Percentiles rank a stretch among this genome's conserved stretches.
phyloP scores from a whole-genome alignment of 37 sponge, comb jelly and placozoan species.

The Crambe crambe region DNA sequence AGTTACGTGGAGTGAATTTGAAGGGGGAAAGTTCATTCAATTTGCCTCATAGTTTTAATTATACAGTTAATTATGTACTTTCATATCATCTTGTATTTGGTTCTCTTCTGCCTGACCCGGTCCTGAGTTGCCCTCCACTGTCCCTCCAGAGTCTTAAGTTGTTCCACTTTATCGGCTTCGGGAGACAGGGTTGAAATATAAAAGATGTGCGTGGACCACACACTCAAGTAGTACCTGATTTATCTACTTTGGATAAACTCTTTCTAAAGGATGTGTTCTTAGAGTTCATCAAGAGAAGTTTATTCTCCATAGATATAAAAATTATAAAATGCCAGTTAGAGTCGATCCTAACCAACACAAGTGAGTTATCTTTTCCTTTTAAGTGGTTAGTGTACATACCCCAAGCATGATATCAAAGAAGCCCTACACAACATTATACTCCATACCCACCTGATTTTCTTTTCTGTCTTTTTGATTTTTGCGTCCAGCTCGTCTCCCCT shows the following conservation, averaged over 20 bases:
- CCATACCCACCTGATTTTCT: slow-evolving; percentile 81
- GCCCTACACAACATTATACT: no score
- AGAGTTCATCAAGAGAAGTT: slow-evolving; percentile 83
- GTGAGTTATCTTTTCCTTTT: no score
- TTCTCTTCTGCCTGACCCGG: slow-evolving; percentile 81
- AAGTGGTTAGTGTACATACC: no score
- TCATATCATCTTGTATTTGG: slow-evolving; percentile 56
- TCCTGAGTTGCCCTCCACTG: slow-evolving; percentile 74
- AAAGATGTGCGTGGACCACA: background rate
- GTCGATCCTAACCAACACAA: no score
- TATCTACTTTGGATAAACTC: slow-evolving; percentile 62
- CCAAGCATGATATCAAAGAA: no score
- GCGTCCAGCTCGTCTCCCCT: slow-evolving; percentile 90
- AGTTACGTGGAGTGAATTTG: no score
- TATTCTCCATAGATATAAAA: slow-evolving; percentile 91
- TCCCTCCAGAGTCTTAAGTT: slow-evolving; percentile 77
- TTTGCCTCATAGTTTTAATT: no score
- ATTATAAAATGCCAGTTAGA: no score
- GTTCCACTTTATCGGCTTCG: slow-evolving; percentile 69
- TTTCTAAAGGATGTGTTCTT: slow-evolving; percentile 82
- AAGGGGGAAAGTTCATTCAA: no score
- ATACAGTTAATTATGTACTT: slow-evolving; percentile 48
- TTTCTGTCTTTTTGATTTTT: slow-evolving; percentile 94
- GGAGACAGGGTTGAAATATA: background rate
- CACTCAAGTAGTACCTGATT: slow-evolving; percentile 35